Conservation (phyloP, 1,140 invertebrate species). For the Hypothenemus hampei region DNA sequence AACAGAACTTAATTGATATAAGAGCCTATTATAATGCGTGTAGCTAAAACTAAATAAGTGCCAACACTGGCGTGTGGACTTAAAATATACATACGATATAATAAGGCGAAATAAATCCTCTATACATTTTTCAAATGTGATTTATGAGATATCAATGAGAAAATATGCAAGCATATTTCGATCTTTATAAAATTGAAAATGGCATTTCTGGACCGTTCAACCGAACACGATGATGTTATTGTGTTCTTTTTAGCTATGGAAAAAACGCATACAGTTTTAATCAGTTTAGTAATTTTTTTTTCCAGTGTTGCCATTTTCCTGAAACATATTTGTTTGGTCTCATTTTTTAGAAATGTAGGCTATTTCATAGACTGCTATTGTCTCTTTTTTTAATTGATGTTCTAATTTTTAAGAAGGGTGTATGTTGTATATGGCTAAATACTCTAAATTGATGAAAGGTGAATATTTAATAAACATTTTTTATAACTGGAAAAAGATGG, state of each 20-base stretch:
- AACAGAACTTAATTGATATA: too few relatives aligned
- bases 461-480: constrained; percentile 8
- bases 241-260: too few relatives aligned
- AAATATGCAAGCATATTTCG: constrained; percentile 4
- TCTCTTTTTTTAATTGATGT: too few relatives aligned
- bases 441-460: neutral
- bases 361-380: constrained; percentile 5
- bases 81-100: neutral
- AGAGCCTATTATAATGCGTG: too few relatives aligned
- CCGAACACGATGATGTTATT: too few relatives aligned
- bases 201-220: constrained; percentile 1
- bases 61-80: neutral
- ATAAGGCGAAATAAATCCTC: neutral
- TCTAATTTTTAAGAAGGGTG: too few relatives aligned
- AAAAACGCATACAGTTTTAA: neutral
- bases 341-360: constrained; percentile 7
- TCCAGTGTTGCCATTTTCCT: constrained; percentile 6
- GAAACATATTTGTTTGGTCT: constrained; percentile 8
- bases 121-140: constrained; percentile 3
- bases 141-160: constrained; percentile 1
- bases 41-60: neutral
- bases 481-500: neutral
- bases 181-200: neutral
- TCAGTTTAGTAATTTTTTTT: neutral
- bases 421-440: too few relatives aligned